phyloP scores from a whole-genome alignment of 2,797 vertebrate genomes.

The Adelosebastes latens region DNA sequence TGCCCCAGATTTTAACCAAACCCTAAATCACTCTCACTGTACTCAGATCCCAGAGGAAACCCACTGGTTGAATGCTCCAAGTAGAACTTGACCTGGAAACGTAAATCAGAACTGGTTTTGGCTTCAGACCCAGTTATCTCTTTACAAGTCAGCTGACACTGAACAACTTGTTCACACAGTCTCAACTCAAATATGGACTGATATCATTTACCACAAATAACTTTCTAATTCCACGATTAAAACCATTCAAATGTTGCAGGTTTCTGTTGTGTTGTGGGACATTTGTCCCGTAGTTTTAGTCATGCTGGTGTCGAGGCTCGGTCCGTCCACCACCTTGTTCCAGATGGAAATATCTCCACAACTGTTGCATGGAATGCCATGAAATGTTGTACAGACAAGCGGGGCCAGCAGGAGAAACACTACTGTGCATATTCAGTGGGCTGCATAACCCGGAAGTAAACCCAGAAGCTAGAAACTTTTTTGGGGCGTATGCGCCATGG shows the following conservation, averaged over 20 bases:
- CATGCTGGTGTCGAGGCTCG: not conserved
- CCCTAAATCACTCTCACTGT: conserved; percentile 23
- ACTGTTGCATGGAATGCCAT: not conserved
- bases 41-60: not conserved
- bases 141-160: not conserved
- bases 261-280: not conserved
- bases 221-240: not conserved
- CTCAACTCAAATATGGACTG: not conserved
- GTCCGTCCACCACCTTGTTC: not conserved
- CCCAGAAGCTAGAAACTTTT: too few relatives aligned
- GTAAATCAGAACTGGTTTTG: not conserved
- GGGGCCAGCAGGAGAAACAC: too few relatives aligned
- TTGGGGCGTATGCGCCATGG: too few relatives aligned
- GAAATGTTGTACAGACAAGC: not conserved
- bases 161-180: not conserved
- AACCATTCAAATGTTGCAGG: not conserved
- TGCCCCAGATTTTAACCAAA: conserved; percentile 41
- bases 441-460: too few relatives aligned
- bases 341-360: not conserved
- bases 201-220: not conserved
- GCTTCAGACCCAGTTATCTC: not conserved
- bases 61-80: not conserved
- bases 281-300: not conserved
- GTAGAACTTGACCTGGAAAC: conserved; percentile 22
- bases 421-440: too few relatives aligned